Percentiles rank a stretch among this genome's conserved stretches.
phyloP scores from a whole-genome alignment of 2,888 invertebrate species.

The Campaea margaritaria region DNA sequence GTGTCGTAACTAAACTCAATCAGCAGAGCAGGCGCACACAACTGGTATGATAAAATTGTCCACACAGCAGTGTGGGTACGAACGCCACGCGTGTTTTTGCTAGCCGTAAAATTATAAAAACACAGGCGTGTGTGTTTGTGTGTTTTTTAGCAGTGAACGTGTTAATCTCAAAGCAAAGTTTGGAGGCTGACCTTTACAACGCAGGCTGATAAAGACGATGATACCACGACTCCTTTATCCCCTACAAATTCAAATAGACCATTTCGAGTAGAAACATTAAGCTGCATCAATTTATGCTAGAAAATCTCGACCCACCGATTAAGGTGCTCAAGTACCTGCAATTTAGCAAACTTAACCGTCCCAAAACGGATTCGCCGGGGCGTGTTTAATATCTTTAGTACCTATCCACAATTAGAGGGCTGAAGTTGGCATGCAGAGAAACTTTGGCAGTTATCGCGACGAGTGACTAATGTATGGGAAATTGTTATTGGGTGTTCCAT shows the following conservation, averaged over 20 bases:
- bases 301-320: constrained; percentile 11
- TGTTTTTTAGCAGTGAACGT: too few relatives aligned
- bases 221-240: too few relatives aligned
- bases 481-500: not conserved
- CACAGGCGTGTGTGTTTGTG: too few relatives aligned
- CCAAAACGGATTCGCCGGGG: constrained; percentile 31
- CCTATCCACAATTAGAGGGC: constrained; percentile 30
- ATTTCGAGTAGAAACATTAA: not conserved
- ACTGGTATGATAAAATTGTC: too few relatives aligned
- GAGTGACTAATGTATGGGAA: constrained; percentile 12
- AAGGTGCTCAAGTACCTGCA: constrained; percentile 25
- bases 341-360: constrained; percentile 38
- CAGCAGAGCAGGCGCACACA: too few relatives aligned
- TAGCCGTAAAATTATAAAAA: too few relatives aligned
- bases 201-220: too few relatives aligned
- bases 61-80: too few relatives aligned
- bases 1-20: too few relatives aligned
- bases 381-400: constrained; percentile 27
- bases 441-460: constrained; percentile 22
- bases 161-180: too few relatives aligned
- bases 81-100: too few relatives aligned
- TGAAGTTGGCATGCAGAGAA: constrained; percentile 9
- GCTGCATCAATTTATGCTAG: constrained; percentile 2
- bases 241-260: not conserved
- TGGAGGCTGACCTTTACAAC: too few relatives aligned